Evolutionary conservation across 2,113 vertebrate species (phyloP).

Genomic region (Pedionomus torquatus): DNA sequence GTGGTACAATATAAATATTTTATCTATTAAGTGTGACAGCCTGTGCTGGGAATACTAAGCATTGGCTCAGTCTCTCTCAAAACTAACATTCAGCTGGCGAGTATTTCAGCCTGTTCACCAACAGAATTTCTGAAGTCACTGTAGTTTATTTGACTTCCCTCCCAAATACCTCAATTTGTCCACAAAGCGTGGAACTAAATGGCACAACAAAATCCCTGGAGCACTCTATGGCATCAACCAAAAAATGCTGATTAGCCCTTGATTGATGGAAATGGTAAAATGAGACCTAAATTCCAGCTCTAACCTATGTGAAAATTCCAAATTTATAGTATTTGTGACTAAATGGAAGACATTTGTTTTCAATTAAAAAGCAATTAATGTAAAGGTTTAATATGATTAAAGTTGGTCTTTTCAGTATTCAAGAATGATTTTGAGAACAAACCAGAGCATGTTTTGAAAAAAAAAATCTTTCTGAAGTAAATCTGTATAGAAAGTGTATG

Average conservation of each 20-base stretch:
- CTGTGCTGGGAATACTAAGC: neutral
- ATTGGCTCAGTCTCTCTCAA: accelerated
- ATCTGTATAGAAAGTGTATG: neutral
- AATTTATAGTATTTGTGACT: neutral
- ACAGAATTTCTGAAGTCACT: neutral
- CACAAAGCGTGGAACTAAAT: neutral
- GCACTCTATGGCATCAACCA: accelerated
- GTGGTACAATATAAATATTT: neutral
- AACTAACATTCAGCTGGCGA: neutral
- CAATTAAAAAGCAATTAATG: neutral
- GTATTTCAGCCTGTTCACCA: accelerated
- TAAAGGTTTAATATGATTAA: neutral
- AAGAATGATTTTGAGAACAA: neutral
- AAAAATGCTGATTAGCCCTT: neutral
- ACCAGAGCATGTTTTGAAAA: neutral
- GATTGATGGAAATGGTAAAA: neutral
- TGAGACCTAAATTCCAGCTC: neutral
- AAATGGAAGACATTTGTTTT: neutral
- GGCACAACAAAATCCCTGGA: neutral
- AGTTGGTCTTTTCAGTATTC: neutral
- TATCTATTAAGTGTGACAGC: no score
- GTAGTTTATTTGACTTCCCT: neutral
- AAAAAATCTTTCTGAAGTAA: neutral
- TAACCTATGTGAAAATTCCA: neutral
- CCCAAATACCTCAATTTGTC: neutral